phyloP scores from a whole-genome alignment of 2,113 vertebrate genomes.

The Lamprotornis superbus region DNA sequence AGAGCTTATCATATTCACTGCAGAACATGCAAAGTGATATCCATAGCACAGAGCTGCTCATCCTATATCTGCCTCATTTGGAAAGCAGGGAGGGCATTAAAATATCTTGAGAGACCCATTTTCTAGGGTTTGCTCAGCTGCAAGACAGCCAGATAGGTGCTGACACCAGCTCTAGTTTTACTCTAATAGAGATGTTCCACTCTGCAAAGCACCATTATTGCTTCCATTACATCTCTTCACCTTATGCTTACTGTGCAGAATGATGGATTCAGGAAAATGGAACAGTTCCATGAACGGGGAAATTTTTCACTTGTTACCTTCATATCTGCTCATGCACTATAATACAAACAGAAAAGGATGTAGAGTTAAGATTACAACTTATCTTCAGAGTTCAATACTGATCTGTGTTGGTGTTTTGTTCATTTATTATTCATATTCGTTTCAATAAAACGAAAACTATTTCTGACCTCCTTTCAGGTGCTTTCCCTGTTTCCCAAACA shows the following conservation, averaged over 20 bases:
- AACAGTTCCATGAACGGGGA: background rate
- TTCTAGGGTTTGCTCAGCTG: background rate
- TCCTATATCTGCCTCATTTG: background rate
- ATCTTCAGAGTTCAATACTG: background rate
- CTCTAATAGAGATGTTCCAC: background rate
- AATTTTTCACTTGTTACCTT: background rate
- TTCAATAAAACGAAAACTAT: background rate
- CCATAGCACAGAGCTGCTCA: background rate
- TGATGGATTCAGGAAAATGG: background rate
- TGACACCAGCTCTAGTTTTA: background rate
- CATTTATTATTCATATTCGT: background rate
- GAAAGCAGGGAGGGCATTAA: background rate
- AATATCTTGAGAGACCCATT: background rate
- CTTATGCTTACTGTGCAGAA: background rate
- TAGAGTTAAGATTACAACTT: background rate
- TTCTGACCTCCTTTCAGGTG: background rate
- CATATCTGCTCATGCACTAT: background rate
- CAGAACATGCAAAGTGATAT: background rate
- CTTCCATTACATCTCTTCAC: background rate
- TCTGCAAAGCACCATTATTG: background rate
- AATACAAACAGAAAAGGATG: background rate
- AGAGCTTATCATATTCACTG: background rate
- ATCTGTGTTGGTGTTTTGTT: background rate
- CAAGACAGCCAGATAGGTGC: background rate
- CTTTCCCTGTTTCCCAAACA: background rate